These are phyloP conservation scores for Drosophila malerkotliana DNA, from an alignment of 1,140 invertebrate genomes.

Conservation along the genomic window DNA sequence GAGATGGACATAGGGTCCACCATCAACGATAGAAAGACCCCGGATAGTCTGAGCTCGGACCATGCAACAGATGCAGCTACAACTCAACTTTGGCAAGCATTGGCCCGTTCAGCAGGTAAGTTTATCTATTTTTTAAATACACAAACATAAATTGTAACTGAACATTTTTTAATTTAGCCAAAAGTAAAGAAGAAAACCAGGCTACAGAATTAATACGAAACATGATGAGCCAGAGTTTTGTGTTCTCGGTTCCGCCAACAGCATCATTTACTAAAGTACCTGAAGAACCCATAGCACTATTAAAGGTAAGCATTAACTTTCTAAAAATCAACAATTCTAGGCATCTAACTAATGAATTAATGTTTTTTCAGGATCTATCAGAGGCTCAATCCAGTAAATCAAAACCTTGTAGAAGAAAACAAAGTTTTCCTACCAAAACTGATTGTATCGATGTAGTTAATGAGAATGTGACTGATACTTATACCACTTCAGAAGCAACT, in stretches of 20 bases:
- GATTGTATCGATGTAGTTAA: conserved; percentile 59
- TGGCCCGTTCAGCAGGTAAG: conserved; percentile 85
- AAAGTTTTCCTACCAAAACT: conserved; percentile 80
- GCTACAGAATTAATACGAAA: conserved; percentile 89
- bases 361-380: conserved; percentile 54
- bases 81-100: conserved; percentile 86
- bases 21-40: conserved; percentile 79
- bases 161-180: conserved; percentile 39
- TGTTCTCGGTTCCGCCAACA: conserved; percentile 86
- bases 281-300: conserved; percentile 78
- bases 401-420: conserved; percentile 80
- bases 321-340: too few species aligned
- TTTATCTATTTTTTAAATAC: conserved; percentile 2
- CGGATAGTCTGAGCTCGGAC: conserved; percentile 86
- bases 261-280: conserved; percentile 70
- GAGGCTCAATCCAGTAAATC: conserved; percentile 65
- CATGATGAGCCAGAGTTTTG: conserved; percentile 89
- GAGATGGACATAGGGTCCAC: conserved; percentile 70
- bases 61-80: conserved; percentile 86
- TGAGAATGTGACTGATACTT: conserved; percentile 51
- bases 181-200: conserved; percentile 85
- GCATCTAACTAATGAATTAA: not conserved
- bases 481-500: conserved; percentile 48
- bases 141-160: not conserved
- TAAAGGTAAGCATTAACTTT: conserved; percentile 60